These are phyloP conservation scores for Tinea trinotella DNA, from an alignment of 2,888 invertebrate species.

Conservation along the genomic window DNA sequence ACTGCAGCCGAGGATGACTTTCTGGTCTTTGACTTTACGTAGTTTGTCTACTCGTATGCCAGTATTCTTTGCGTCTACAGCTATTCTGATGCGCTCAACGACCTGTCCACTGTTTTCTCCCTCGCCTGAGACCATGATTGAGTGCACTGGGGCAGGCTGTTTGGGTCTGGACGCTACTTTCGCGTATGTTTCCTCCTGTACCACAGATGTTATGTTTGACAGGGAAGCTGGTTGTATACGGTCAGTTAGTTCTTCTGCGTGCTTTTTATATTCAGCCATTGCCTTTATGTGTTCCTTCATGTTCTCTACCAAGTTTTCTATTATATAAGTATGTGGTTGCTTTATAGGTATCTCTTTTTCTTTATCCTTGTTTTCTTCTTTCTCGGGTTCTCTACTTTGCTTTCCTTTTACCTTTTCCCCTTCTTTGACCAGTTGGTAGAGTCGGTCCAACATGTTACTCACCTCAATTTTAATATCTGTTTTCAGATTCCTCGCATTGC, in stretches of 20 bases:
- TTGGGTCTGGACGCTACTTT: neutral
- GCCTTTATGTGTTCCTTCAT: neutral
- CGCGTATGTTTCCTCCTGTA: neutral
- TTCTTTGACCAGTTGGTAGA: constrained; percentile 16
- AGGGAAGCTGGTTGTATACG: too few species aligned
- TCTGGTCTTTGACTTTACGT: constrained; percentile 21
- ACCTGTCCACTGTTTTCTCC: too few species aligned
- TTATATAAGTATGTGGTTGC: neutral
- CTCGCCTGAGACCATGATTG: too few species aligned
- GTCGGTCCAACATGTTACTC: neutral
- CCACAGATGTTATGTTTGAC: too few species aligned
- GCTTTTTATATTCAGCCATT: neutral
- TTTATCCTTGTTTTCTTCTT: constrained; percentile 11
- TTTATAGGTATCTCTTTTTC: neutral
- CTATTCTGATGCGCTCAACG: too few species aligned
- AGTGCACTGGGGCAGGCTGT: neutral
- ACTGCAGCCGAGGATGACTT: neutral
- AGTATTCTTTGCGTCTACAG: too few species aligned
- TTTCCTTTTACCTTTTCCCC: constrained; percentile 15
- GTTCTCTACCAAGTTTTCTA: neutral
- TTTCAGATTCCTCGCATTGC: neutral
- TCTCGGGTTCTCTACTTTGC: constrained; percentile 15
- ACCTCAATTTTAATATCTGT: too few species aligned
- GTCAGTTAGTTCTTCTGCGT: constrained; percentile 16
- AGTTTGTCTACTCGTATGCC: too few species aligned